Base-by-base conservation (phyloP, 2,113 vertebrate species). In the Istiophorus platypterus region DNA sequence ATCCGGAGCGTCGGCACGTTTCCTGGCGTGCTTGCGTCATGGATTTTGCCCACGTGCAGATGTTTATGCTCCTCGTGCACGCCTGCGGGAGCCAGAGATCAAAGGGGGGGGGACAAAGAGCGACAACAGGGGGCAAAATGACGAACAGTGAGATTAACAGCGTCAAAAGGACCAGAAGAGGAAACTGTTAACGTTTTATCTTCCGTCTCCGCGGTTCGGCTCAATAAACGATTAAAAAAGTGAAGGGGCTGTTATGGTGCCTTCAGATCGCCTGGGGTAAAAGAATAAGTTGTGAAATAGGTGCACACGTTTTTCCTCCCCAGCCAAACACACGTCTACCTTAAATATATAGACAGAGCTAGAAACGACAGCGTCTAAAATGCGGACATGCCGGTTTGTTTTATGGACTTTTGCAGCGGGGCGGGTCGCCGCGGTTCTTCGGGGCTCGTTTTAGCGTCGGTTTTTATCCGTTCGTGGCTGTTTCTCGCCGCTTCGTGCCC, bases 21-120 rank as follows among this genome's bases (percentile, higher is more conserved):
- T 12, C 15, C 54, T 20, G 78, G 31, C 85, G 89, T 41, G 37
- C 13, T 84, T 82, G 54, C 91, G 90, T 92, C 84, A 92, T 85
- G 31, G 77, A 88, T 92, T 92, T 93, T 27, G n/a, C 87, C 93
- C 95, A 96, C 94, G 94, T 95, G 95, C 85, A 92, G 93, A 95
- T 95, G 95, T 95, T 95, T 94, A 93, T 92, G 91, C 91, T 91
- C 91, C 90, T 87, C 86, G 90, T 91, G 91, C 88, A 90, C 88
- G 88, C 88, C 82, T 76, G 77, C 51, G 22, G 27, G 1, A 29
- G 5, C 27, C 26, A 20, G 7, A 3, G 15, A 24, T 14, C 20
- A 26, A 7, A 4, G n/a, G 0, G 37, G 17, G 66, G 5, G 13
- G 4, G n/a, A n/a, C 17, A 20, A 34, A 54, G 1, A 59, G 3